Conservation (phyloP, 2,113 vertebrate genomes). For the Xiphophorus couchianus region DNA sequence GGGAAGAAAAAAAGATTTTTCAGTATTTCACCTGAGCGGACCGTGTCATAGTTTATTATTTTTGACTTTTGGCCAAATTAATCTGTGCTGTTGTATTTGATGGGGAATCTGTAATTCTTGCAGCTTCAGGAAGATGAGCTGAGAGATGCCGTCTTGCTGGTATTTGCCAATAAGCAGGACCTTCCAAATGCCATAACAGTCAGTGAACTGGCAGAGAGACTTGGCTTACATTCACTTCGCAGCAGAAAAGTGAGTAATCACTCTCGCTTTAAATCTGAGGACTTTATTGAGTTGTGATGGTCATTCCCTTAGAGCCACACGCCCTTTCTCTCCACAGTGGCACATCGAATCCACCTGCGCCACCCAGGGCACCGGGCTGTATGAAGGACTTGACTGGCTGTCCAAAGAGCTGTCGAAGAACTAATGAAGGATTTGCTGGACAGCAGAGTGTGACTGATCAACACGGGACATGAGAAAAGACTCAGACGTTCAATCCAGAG, state of each 20-base stretch:
- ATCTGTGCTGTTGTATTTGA: not conserved
- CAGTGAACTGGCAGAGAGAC: constrained; percentile 88
- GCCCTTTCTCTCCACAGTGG: constrained; percentile 80
- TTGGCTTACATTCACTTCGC: constrained; percentile 83
- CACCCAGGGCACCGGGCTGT: constrained; percentile 89
- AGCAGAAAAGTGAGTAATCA: constrained; percentile 82
- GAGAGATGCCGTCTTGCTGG: constrained; percentile 87
- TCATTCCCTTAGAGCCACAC: not conserved
- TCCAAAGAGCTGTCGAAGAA: constrained; percentile 87
- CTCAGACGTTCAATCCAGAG: constrained; percentile 55
- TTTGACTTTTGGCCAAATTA: not conserved
- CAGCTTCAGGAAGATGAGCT: constrained; percentile 90
- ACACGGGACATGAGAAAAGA: constrained; percentile 33
- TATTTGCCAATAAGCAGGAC: constrained; percentile 96
- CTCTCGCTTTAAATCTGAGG: not conserved
- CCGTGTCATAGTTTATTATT: not conserved
- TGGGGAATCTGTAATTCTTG: not conserved
- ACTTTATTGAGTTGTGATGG: not conserved
- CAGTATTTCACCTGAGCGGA: not conserved
- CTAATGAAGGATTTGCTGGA: constrained; percentile 42
- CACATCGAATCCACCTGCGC: constrained; percentile 89
- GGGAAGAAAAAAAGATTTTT: not conserved
- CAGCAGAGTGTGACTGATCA: constrained; percentile 28
- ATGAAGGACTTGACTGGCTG: constrained; percentile 93
- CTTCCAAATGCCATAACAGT: constrained; percentile 91